A percentile compares a stretch with the other conserved stretches of the same genome.
These are phyloP conservation scores for Microtus pennsylvanicus DNA, from an alignment of 2,113 vertebrate species.

Conservation along the genomic window DNA sequence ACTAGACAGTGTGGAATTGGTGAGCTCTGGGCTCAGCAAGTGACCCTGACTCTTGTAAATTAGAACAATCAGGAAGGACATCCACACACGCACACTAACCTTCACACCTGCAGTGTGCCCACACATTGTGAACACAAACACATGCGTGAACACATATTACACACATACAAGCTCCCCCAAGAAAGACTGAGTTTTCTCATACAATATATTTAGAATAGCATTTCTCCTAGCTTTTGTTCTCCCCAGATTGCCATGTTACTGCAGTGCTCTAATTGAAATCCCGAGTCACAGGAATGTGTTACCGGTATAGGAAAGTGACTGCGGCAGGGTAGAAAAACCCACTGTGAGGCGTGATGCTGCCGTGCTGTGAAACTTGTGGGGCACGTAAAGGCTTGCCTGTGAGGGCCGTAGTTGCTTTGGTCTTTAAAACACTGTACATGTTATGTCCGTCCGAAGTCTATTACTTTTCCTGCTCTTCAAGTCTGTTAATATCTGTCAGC, in stretches of 20 bases:
- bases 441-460: conserved; percentile 7
- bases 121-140: background rate
- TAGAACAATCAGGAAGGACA: background rate
- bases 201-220: background rate
- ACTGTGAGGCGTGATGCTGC: background rate
- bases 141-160: background rate
- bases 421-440: conserved; percentile 47
- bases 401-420: background rate
- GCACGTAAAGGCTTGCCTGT: background rate
- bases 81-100: background rate
- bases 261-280: background rate
- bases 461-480: conserved; percentile 43
- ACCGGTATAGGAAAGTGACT: background rate
- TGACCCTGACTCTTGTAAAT: background rate
- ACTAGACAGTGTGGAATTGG: no score
- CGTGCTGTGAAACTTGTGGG: background rate
- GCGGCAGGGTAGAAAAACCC: background rate
- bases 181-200: background rate
- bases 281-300: background rate
- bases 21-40: background rate
- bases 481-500: conserved; percentile 41
- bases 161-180: background rate
- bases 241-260: background rate
- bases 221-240: conserved; percentile 7
- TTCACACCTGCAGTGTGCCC: background rate